Base-by-base conservation (phyloP, 2,797 vertebrate genomes). In the Hydrolagus colliei region DNA sequence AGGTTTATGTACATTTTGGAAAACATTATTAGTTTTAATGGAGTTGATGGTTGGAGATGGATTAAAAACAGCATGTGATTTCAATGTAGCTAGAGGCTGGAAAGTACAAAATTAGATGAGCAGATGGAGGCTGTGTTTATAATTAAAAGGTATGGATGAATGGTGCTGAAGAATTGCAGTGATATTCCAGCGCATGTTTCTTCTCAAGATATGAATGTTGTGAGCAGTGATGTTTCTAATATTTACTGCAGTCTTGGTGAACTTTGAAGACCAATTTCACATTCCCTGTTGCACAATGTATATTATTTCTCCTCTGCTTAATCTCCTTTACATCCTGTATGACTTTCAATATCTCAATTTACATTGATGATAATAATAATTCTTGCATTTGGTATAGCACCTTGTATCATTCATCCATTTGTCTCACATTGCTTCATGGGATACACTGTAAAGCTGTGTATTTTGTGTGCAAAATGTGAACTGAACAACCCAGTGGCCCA, bases 201-300 rank as follows among this genome's bases (percentile, higher is more conserved):
- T 14, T 75, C 4, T 71, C 68, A 71, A 16, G 18, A 20, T 71
- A 71, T 71, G 68, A 71, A 71, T 20, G 20, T 71, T 35, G 27
- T 35, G 2, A 22, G 72, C 27, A 27, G 27, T 73, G 27, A 73
- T 73, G 72, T 73, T 73, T 73, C n/a, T 73, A 11, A 73, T 11
- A 27, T 73, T 73, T 73, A 18, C 68, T 71, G 72, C 14, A 32
- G 12, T 52, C 41, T 52, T 52, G 41, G 10, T 73, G 27, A 73
- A 73, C n/a, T 27, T 73, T 73, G 72, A 73, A 73, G 72, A 73
- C n/a, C 27, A 73, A 52, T 52, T 32, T 73, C n/a, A 73, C 72
- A 73, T 13, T 32, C 72, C 41, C 41, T 52, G 2, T 73, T 32
- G 12, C 68, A 18, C 14, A 22, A 73, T 9, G 22, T 27, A 32